Conservation (phyloP, 37 sponge, comb jelly and placozoan genomes). For the Diacarnus erythraeanus region DNA sequence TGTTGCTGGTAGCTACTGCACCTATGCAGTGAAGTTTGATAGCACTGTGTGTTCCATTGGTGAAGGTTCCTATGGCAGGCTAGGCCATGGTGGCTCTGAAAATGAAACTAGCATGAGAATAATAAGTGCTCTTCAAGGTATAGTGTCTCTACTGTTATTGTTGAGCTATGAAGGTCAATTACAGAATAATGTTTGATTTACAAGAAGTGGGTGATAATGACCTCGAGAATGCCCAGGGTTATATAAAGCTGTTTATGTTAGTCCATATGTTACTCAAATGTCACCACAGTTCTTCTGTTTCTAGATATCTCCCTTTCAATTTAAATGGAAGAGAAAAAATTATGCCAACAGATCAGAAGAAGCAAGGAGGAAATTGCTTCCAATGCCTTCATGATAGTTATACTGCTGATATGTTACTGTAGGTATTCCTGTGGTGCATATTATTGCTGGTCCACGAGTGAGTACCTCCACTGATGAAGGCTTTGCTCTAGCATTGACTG, state of each 20-base stretch:
- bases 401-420: background rate
- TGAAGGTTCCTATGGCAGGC: slow-evolving; percentile 83
- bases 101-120: slow-evolving; percentile 46
- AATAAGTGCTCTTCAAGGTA: slow-evolving; percentile 76
- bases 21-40: slow-evolving; percentile 75
- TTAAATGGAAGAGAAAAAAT: no score
- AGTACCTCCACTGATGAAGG: slow-evolving; percentile 57
- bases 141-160: no score
- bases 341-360: no score
- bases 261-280: no score
- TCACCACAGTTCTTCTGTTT: no score
- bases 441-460: slow-evolving; percentile 61
- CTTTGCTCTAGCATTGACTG: slow-evolving; percentile 73
- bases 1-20: slow-evolving; percentile 79
- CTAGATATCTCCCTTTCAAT: no score
- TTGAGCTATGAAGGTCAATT: no score
- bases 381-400: background rate
- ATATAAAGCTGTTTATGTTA: no score
- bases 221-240: no score
- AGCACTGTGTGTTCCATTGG: slow-evolving; percentile 79
- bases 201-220: no score
- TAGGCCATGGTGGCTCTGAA: slow-evolving; percentile 80
- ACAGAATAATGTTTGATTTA: background rate
- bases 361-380: no score
- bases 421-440: slow-evolving; percentile 51